Evolutionary conservation across 2,797 vertebrate genomes (phyloP).

Genomic region (Crypturellus tataupa): DNA sequence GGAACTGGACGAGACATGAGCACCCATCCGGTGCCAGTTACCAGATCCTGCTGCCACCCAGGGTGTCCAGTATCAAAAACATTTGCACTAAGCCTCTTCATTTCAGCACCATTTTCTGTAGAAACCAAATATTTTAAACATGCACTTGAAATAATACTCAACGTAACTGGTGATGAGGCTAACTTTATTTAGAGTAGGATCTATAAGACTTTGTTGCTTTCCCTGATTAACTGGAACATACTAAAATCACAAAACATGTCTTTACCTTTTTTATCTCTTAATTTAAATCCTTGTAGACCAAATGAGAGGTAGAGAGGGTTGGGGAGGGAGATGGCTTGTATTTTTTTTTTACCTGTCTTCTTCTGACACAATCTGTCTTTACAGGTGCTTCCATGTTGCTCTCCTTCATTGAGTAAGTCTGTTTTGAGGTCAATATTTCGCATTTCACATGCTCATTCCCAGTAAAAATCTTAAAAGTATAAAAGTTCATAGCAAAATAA

Average conservation of each 20-base stretch:
- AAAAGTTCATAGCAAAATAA: background rate
- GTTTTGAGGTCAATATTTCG: background rate
- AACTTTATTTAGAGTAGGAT: background rate
- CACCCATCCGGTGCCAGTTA: background rate
- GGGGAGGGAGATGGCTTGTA: accelerated
- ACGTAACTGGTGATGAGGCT: background rate
- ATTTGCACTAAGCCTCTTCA: background rate
- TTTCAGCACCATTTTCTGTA: background rate
- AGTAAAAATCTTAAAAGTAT: background rate
- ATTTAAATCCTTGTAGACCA: background rate
- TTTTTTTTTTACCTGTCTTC: background rate
- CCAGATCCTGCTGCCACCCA: background rate
- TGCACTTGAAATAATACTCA: background rate
- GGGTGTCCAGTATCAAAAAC: background rate
- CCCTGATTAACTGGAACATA: background rate
- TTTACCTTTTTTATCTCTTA: background rate
- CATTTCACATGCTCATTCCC: background rate
- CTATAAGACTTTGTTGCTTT: background rate
- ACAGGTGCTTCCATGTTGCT: background rate
- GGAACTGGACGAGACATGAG: background rate
- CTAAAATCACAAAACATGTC: background rate
- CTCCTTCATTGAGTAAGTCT: background rate
- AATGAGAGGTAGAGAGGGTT: background rate
- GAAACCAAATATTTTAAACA: background rate
- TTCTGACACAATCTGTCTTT: slow-evolving; percentile 40